Evolutionary conservation across 2,888 invertebrate genomes (phyloP).

Genomic region (Caprella mutica): DNA sequence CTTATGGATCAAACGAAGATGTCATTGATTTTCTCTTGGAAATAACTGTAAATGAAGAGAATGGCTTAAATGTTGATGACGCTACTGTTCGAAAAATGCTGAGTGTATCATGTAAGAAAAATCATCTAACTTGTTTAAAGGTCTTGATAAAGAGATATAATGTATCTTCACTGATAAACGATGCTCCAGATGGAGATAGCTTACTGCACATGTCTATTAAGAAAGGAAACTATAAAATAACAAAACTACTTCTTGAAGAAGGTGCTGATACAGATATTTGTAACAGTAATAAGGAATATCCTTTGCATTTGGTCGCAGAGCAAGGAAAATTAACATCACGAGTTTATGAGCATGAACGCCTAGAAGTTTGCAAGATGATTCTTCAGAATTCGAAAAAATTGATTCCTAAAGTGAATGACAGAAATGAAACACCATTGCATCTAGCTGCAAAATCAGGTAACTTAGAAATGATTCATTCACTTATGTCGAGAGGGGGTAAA

Average conservation of each 20-base stretch:
- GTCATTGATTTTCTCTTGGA: background rate
- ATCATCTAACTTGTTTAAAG: background rate
- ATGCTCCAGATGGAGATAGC: background rate
- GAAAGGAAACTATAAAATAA: background rate
- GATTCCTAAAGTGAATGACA: background rate
- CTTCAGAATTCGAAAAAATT: background rate
- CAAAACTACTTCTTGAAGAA: background rate
- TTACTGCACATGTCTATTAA: background rate
- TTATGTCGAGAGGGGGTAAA: background rate
- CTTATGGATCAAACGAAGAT: background rate
- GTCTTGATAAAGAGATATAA: background rate
- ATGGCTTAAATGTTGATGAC: too few species aligned
- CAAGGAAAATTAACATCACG: background rate
- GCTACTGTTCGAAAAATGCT: background rate
- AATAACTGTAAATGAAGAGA: too few species aligned
- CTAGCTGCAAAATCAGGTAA: conserved; percentile 8
- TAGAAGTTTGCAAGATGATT: background rate
- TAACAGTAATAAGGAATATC: conserved; percentile 4
- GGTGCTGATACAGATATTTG: background rate
- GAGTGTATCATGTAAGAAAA: too few species aligned
- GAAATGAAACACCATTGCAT: conserved; percentile 3
- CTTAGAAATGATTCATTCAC: background rate
- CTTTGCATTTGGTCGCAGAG: background rate
- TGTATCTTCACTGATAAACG: background rate
- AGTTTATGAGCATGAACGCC: background rate